Percentiles rank a stretch among this genome's conserved stretches.
These are phyloP conservation scores for Tyria jacobaeae DNA, from an alignment of 2,888 invertebrate genomes.

Conservation along the genomic window DNA sequence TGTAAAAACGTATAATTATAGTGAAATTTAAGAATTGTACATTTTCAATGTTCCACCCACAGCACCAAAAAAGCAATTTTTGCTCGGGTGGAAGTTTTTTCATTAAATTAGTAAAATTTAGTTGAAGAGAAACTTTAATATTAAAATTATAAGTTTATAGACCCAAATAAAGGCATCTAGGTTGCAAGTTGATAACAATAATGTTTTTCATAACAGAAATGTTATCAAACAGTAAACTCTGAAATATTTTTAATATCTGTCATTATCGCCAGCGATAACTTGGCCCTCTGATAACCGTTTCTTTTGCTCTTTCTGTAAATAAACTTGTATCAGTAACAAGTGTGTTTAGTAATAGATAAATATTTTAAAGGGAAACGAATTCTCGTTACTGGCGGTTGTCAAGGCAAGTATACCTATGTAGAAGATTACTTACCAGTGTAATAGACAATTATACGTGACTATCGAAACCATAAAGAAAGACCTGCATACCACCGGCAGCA, in stretches of 20 bases:
- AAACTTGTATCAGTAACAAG: slow-evolving; percentile 12
- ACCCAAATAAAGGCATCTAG: too few species aligned
- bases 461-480: not conserved
- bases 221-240: slow-evolving; percentile 15
- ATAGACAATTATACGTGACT: not conserved
- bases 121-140: too few species aligned
- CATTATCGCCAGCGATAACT: slow-evolving; percentile 18
- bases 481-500: not conserved
- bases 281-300: not conserved
- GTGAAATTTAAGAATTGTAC: too few species aligned
- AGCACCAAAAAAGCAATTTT: too few species aligned
- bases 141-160: too few species aligned
- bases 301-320: slow-evolving; percentile 13
- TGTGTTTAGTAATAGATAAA: slow-evolving; percentile 65
- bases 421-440: not conserved
- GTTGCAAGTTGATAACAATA: not conserved
- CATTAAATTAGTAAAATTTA: too few species aligned
- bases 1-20: too few species aligned
- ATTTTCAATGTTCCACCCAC: too few species aligned
- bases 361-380: slow-evolving; percentile 91
- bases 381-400: slow-evolving; percentile 95
- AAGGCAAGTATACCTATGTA: slow-evolving; percentile 86
- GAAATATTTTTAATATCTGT: slow-evolving; percentile 11
- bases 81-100: too few species aligned
- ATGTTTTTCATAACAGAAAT: slow-evolving; percentile 1